Percentiles rank a stretch among this genome's conserved stretches.
Evolutionary conservation across 2,888 invertebrate genomes (phyloP).

Genomic region (Philereme vetulata): DNA sequence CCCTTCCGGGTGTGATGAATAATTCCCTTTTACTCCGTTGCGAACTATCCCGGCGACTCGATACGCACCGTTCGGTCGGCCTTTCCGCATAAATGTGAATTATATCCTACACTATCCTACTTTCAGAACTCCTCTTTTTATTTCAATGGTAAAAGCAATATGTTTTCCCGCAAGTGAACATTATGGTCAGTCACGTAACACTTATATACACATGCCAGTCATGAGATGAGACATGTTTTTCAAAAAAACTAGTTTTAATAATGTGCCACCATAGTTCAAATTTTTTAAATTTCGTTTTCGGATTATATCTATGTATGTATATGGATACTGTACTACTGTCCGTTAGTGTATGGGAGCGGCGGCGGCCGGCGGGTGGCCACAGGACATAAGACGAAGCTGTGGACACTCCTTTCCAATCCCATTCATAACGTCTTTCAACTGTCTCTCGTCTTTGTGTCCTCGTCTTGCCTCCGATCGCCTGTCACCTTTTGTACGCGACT

Average conservation of each 20-base stretch:
- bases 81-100: constrained; percentile 80
- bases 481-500: constrained; percentile 76
- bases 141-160: constrained; percentile 73
- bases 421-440: constrained; percentile 79
- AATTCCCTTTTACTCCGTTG: constrained; percentile 82
- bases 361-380: constrained; percentile 37
- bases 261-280: neutral
- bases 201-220: neutral
- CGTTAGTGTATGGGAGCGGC: neutral
- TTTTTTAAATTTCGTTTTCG: neutral
- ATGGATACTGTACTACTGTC: neutral
- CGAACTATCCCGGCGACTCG: constrained; percentile 78
- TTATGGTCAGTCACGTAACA: constrained; percentile 58
- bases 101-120: constrained; percentile 78
- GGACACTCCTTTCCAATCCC: constrained; percentile 75
- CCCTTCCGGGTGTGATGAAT: constrained; percentile 85
- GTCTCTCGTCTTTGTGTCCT: constrained; percentile 67
- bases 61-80: constrained; percentile 67
- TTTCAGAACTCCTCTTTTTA: constrained; percentile 76
- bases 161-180: constrained; percentile 65
- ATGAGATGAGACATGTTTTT: neutral
- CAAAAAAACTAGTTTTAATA: neutral
- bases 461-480: constrained; percentile 63
- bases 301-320: neutral
- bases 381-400: constrained; percentile 39